Base-by-base conservation (phyloP, 2,888 invertebrate genomes). In the Hesperia comma region DNA sequence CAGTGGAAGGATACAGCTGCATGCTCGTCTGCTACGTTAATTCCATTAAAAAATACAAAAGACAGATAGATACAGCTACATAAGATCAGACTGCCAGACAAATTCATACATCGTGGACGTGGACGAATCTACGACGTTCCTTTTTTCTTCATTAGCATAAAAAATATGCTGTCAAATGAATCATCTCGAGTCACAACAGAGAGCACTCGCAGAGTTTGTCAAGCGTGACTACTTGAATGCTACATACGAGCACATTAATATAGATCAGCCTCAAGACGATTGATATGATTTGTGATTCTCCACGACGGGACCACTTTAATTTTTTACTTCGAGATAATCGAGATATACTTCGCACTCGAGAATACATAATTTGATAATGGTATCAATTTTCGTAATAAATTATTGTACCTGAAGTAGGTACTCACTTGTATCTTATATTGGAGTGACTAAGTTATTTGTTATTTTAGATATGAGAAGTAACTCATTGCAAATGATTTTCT, bases 211-310 rank as follows among this genome's bases (percentile, higher is more conserved):
- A 53, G 15, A 55, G 46, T 63, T 56, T 63, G 56, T 63, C 63
- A 63, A 56, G 63, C 63, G 37, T 63, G 56, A 55, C 63, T 46
- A 33, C 63, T 46, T 33, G 26, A 55, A 55, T 43, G 55, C 56
- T 63, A 63, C 37, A 63, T 63, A 63, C 26, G 49, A 49, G 14
- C 56, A 57, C 49, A 63, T 63, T 63, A 51, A 63, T 63, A 63
- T 51, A 63, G 63, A 63, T 56, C 63, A 63, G 63, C 56, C 41
- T 57, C 57, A 40, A 63, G 41, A 56, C 49, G 56, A 63, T 57
- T 46, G 49, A 57, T 63, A 57, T 41, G 57, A 57, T 21, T 43
- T 19, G 62, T 55, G 63, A 46, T 56, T 37, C 21, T 63, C 15
- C 56, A 19, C 43, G 56, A 63, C 19, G 57, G 55, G 17, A 46